A percentile compares a stretch with the other conserved stretches of the same genome.
These are phyloP conservation scores for Muscicapa striata DNA, from an alignment of 2,797 vertebrate genomes.

Conservation along the genomic window DNA sequence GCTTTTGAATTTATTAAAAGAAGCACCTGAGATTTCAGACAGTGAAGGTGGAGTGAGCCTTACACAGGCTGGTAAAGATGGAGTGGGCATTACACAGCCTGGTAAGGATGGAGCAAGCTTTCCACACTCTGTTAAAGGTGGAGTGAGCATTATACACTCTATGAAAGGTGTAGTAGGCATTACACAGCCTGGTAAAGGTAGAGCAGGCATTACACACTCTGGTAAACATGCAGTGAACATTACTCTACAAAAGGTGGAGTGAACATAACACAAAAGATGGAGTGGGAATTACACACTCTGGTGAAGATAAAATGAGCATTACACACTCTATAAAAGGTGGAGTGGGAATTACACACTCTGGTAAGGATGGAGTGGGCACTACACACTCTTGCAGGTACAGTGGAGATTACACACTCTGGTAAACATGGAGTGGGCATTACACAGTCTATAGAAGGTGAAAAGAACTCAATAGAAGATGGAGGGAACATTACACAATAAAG, in stretches of 20 bases:
- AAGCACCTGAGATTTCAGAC: background rate
- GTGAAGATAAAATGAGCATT: fast-evolving
- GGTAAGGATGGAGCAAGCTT: fast-evolving
- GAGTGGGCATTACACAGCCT: background rate
- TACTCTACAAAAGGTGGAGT: too few species aligned
- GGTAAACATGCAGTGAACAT: fast-evolving
- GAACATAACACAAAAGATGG: too few species aligned
- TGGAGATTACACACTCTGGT: too few species aligned
- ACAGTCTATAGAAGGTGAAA: fast-evolving
- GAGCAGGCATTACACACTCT: background rate
- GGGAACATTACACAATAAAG: too few species aligned
- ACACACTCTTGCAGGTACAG: too few species aligned
- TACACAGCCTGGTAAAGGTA: too few species aligned
- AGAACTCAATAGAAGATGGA: too few species aligned
- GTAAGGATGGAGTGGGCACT: fast-evolving
- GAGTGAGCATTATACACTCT: background rate
- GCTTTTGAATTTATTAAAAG: background rate
- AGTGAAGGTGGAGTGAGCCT: background rate
- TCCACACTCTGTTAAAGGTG: fast-evolving
- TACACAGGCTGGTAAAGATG: background rate
- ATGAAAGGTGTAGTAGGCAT: fast-evolving
- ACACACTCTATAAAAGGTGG: too few species aligned
- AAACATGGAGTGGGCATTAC: too few species aligned
- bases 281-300: background rate
- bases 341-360: too few species aligned